Evolutionary conservation across 2,888 invertebrate species (phyloP).

Genomic region (Cantharis rustica): DNA sequence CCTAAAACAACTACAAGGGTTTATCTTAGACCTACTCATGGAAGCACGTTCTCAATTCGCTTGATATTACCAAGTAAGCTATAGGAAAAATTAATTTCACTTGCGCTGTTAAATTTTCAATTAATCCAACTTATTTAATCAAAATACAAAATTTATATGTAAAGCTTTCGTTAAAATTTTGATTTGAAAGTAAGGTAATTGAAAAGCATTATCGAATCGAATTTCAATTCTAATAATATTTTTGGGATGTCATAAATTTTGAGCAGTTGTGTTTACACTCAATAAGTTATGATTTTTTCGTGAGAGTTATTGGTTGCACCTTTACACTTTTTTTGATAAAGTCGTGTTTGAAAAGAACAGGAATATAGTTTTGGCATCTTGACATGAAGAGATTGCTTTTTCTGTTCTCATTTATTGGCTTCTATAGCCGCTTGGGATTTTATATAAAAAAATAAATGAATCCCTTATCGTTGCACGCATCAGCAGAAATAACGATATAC

Average conservation of each 20-base stretch:
- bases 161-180: neutral
- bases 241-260: neutral
- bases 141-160: neutral
- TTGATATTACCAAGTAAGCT: neutral
- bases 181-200: neutral
- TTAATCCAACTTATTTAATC: neutral
- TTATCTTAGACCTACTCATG: neutral
- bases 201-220: neutral
- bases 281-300: neutral
- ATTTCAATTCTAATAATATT: neutral
- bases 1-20: neutral
- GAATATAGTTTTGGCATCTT: constrained; percentile 19
- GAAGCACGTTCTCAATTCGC: neutral
- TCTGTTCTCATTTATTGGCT: constrained; percentile 29
- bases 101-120: neutral
- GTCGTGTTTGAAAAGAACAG: constrained; percentile 12
- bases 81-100: neutral
- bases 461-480: constrained; percentile 26
- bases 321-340: constrained; percentile 9
- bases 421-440: constrained; percentile 26
- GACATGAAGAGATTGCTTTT: constrained; percentile 26
- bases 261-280: neutral
- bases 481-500: constrained; percentile 27
- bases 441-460: constrained; percentile 31
- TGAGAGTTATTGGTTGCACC: neutral